A percentile compares a stretch with the other conserved stretches of the same genome.
Conservation (phyloP, 1,140 invertebrate genomes). For the Aphelenchoides fujianensis region DNA sequence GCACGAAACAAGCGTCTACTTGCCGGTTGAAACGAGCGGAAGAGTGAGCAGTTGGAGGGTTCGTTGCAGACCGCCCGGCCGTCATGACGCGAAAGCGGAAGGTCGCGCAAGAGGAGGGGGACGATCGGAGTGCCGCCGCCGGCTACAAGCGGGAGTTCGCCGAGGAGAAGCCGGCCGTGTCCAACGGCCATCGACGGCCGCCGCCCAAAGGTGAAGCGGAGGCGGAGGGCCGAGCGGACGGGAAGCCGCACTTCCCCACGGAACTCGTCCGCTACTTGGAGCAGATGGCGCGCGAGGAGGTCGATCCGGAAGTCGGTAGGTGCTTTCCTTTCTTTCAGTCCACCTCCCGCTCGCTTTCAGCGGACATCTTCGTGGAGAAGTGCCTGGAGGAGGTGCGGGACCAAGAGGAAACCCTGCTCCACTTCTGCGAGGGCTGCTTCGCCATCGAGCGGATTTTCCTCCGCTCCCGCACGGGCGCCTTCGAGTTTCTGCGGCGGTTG, state of each 20-base stretch:
- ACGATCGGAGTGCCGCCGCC: not conserved
- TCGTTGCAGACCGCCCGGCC: not conserved
- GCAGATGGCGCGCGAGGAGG: not conserved
- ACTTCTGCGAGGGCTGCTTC: conserved; percentile 12
- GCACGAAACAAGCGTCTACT: no score
- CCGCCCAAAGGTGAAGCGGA: not conserved
- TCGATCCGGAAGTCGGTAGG: not conserved
- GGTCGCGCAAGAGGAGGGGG: conserved; percentile 11
- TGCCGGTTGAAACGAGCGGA: no score
- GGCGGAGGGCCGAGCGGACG: not conserved
- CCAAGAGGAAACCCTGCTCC: conserved; percentile 7
- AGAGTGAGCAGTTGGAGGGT: no score
- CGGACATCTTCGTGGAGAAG: conserved; percentile 3
- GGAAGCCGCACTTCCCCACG: not conserved
- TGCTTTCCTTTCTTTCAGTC: no score
- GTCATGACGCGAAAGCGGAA: conserved; percentile 20
- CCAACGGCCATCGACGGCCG: not conserved
- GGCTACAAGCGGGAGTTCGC: not conserved
- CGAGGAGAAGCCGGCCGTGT: not conserved
- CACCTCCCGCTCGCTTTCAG: no score
- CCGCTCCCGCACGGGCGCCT: not conserved
- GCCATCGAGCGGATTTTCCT: not conserved
- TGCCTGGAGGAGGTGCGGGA: conserved; percentile 15
- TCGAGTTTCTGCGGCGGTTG: conserved; percentile 3
- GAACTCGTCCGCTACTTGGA: conserved; percentile 15